phyloP scores from a whole-genome alignment of 1,140 invertebrate genomes.

The Spodoptera litura region DNA sequence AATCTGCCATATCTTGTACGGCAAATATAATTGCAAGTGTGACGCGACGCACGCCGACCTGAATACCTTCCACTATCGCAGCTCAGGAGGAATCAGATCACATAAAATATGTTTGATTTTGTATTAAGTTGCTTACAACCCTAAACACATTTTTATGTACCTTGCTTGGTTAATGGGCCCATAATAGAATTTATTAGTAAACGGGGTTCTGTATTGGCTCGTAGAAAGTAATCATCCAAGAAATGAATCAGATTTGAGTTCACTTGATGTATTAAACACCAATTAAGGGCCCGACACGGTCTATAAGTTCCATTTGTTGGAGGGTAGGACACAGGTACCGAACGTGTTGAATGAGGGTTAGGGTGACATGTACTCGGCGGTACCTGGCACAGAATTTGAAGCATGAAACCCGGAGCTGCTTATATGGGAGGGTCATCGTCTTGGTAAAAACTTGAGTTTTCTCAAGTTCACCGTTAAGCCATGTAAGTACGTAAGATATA shows the following conservation, averaged over 20 bases:
- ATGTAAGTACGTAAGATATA: conserved; percentile 10
- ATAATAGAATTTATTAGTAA: conserved; percentile 6
- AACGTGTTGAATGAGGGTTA: conserved; percentile 45
- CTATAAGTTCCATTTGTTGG: conserved; percentile 41
- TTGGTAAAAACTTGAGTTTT: conserved; percentile 2
- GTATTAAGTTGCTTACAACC: conserved; percentile 38
- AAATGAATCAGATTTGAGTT: conserved; percentile 16
- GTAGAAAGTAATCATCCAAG: not conserved
- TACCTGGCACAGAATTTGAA: conserved; percentile 47
- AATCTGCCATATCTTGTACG: conserved; percentile 50
- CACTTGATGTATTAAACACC: conserved; percentile 42
- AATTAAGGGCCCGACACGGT: conserved; percentile 47
- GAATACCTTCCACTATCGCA: conserved; percentile 59
- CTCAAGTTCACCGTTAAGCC: conserved; percentile 41
- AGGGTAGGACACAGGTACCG: conserved; percentile 46
- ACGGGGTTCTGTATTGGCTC: not conserved
- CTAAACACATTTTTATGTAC: conserved; percentile 21
- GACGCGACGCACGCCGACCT: conserved; percentile 57
- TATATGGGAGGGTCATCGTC: conserved; percentile 43
- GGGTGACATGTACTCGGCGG: conserved; percentile 52
- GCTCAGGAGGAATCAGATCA: conserved; percentile 9
- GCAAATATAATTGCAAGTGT: conserved; percentile 58
- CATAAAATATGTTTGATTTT: conserved; percentile 34
- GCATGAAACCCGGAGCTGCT: conserved; percentile 47
- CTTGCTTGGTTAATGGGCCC: conserved; percentile 4